Evolutionary conservation across 2,888 invertebrate genomes (phyloP).

Genomic region (Amblyteles armatorius): DNA sequence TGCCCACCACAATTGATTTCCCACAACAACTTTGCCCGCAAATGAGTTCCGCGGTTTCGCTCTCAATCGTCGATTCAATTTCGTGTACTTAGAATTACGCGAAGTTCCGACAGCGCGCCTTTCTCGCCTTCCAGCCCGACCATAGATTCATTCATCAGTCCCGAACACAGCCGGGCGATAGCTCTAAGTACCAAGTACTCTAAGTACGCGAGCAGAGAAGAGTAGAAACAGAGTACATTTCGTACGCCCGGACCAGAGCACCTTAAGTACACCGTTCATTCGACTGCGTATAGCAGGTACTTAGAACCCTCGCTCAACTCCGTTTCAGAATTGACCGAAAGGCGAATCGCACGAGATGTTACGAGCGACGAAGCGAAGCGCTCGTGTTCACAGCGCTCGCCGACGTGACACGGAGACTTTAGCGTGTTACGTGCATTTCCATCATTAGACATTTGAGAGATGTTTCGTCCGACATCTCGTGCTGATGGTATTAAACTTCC

Average conservation of each 20-base stretch:
- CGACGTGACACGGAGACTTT: conserved; percentile 24
- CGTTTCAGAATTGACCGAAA: neutral
- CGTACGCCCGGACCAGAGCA: too few relatives aligned
- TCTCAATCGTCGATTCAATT: conserved; percentile 66
- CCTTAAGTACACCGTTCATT: too few relatives aligned
- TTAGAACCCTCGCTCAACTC: too few relatives aligned
- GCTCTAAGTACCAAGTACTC: too few relatives aligned
- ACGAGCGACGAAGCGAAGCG: neutral
- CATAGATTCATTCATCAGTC: neutral
- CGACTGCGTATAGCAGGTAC: too few relatives aligned
- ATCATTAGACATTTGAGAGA: conserved; percentile 62
- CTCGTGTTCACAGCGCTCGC: conserved; percentile 9
- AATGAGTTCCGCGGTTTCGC: conserved; percentile 63
- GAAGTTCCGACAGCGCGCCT: conserved; percentile 20
- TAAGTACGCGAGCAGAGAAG: too few relatives aligned
- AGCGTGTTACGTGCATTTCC: conserved; percentile 56
- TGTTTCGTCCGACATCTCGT: conserved; percentile 53
- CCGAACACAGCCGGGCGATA: neutral
- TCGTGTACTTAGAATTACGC: conserved; percentile 56
- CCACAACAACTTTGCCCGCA: conserved; percentile 61
- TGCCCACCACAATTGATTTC: conserved; percentile 61
- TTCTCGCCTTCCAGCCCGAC: neutral
- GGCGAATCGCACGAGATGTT: conserved; percentile 25
- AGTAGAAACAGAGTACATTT: too few relatives aligned
- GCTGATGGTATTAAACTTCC: conserved; percentile 51